phyloP scores from a whole-genome alignment of 1,140 invertebrate genomes.

The Trichonephila inaurata region DNA sequence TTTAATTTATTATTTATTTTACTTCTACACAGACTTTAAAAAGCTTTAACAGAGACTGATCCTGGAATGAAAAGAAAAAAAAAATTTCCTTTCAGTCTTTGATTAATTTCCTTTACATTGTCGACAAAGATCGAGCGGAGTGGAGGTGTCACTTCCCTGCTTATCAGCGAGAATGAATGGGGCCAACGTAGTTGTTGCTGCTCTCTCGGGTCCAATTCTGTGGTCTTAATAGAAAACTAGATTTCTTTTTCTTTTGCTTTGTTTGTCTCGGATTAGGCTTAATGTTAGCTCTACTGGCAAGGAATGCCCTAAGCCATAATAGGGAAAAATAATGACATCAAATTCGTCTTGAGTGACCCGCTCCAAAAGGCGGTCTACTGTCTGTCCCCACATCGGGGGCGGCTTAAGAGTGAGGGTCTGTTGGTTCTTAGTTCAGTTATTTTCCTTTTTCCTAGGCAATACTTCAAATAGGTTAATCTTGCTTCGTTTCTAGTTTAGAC shows the following conservation, averaged over 20 bases:
- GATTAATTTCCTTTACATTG: constrained; percentile 63
- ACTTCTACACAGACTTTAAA: not conserved
- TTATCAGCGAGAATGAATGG: constrained; percentile 68
- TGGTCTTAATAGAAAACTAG: constrained; percentile 70
- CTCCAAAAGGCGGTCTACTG: constrained; percentile 1
- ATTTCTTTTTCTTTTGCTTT: constrained; percentile 34
- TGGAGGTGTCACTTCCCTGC: constrained; percentile 66
- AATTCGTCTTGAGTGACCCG: constrained; percentile 69
- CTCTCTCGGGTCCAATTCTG: constrained; percentile 68
- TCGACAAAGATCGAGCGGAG: constrained; percentile 73
- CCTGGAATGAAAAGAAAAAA: not conserved
- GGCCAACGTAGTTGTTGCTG: not conserved
- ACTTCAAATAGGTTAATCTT: too few species aligned
- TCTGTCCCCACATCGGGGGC: not conserved
- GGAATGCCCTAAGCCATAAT: constrained; percentile 36
- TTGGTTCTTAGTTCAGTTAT: not conserved
- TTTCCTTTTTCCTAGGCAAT: not conserved
- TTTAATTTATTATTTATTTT: not conserved
- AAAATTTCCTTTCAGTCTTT: not conserved
- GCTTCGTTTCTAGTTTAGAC: too few species aligned
- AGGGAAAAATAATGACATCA: constrained; percentile 73
- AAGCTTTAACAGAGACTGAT: not conserved
- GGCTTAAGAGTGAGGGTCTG: not conserved
- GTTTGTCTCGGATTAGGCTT: constrained; percentile 72
- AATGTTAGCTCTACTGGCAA: not conserved